Percentiles rank a stretch among this genome's conserved stretches.
Evolutionary conservation across 2,888 invertebrate species (phyloP).

Genomic region (Bembecia ichneumoniformis): DNA sequence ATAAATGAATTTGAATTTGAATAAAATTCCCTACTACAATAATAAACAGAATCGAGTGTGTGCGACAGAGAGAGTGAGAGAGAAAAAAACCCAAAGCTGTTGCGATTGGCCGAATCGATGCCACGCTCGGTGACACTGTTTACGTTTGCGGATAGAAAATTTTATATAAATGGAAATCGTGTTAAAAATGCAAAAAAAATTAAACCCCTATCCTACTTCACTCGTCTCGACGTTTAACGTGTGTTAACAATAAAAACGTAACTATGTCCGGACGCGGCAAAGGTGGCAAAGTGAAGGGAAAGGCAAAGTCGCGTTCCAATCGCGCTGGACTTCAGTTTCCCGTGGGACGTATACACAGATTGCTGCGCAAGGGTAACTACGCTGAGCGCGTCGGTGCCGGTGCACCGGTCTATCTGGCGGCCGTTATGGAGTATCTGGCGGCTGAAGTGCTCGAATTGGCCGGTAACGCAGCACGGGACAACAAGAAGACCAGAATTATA

Average conservation of each 20-base stretch:
- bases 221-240: neutral
- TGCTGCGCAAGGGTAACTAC: conserved; percentile 74
- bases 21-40: no score
- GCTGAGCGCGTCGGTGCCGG: conserved; percentile 72
- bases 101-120: neutral
- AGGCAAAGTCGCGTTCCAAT: conserved; percentile 62
- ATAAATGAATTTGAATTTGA: neutral
- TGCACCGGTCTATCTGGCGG: conserved; percentile 54
- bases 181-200: neutral
- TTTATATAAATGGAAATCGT: neutral
- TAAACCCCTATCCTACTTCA: neutral
- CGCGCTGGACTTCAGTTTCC: conserved; percentile 74
- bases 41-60: no score
- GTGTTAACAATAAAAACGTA: neutral
- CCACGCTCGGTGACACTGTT: neutral
- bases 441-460: conserved; percentile 80
- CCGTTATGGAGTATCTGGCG: conserved; percentile 65
- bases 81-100: neutral
- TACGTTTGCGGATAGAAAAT: neutral
- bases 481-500: conserved; percentile 81
- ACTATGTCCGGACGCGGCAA: conserved; percentile 18
- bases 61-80: no score
- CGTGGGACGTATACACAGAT: conserved; percentile 73
- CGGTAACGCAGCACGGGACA: conserved; percentile 77
- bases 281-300: conserved; percentile 53